These are phyloP conservation scores for Hydractinia symbiolongicarpus DNA, from an alignment of 30 jellyfish, hydroid and myxozoan species.

Conservation along the genomic window DNA sequence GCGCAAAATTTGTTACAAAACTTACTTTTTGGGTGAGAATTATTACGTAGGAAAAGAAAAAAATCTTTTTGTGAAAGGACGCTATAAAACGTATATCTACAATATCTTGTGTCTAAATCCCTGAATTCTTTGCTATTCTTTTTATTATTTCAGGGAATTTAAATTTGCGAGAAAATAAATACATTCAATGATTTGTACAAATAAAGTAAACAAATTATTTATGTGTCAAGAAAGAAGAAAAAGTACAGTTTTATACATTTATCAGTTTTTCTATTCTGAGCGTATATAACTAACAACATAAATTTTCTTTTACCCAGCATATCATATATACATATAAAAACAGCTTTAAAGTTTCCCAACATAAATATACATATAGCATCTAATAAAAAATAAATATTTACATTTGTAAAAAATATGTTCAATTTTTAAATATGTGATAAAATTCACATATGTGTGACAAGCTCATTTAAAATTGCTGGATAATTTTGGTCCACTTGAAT, in stretches of 20 bases:
- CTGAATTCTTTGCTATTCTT: no score
- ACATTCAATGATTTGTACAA: no score
- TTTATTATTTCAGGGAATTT: no score
- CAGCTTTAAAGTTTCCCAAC: not conserved
- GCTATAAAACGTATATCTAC: no score
- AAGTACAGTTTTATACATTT: not conserved
- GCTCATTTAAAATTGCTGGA: slow-evolving; percentile 63
- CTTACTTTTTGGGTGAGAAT: no score
- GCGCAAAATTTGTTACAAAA: no score
- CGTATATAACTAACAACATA: not conserved
- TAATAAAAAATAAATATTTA: not conserved
- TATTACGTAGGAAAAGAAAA: no score
- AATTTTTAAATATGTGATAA: not conserved
- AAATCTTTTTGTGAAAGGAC: no score
- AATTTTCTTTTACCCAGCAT: not conserved
- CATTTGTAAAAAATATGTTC: not conserved
- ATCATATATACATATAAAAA: not conserved
- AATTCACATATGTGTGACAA: slow-evolving; percentile 58
- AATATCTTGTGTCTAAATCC: no score
- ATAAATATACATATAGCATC: not conserved
- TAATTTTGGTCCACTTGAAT: slow-evolving; percentile 46
- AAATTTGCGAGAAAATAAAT: no score
- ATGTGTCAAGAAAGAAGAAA: not conserved
- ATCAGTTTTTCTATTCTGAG: not conserved
- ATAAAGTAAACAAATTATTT: no score